These are phyloP conservation scores for Apotomis capreana DNA, from an alignment of 2,888 invertebrate species.

Conservation along the genomic window DNA sequence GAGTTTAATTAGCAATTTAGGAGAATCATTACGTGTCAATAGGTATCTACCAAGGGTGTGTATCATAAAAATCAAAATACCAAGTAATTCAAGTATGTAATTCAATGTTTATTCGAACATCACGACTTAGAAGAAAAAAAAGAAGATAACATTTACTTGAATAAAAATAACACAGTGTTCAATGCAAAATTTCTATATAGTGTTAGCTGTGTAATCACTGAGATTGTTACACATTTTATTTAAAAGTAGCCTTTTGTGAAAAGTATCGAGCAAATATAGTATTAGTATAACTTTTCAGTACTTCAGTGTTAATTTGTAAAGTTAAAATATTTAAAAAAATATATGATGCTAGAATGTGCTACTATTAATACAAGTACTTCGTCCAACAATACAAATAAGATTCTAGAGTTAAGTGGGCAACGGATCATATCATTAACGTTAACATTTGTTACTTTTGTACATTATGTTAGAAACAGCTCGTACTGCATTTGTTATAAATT, in stretches of 20 bases:
- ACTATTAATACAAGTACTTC: constrained; percentile 25
- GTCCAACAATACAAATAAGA: constrained; percentile 25
- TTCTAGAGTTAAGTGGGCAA: constrained; percentile 24
- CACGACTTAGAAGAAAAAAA: constrained; percentile 77
- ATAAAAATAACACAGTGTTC: constrained; percentile 66
- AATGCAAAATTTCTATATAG: constrained; percentile 53
- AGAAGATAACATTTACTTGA: constrained; percentile 75
- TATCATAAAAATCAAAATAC: constrained; percentile 47
- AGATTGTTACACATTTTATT: constrained; percentile 30
- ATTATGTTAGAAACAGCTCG: constrained; percentile 35
- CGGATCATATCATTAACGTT: constrained; percentile 26
- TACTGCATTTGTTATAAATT: constrained; percentile 38
- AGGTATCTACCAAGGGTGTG: neutral
- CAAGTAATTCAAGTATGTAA: constrained; percentile 58
- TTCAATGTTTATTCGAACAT: constrained; percentile 80
- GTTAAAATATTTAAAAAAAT: constrained; percentile 30
- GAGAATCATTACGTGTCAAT: constrained; percentile 3
- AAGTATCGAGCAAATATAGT: constrained; percentile 18
- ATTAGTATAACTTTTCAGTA: constrained; percentile 6
- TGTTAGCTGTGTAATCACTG: constrained; percentile 24
- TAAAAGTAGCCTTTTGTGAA: constrained; percentile 26
- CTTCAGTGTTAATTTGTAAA: constrained; percentile 17
- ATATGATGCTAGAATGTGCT: constrained; percentile 29
- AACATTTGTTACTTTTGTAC: constrained; percentile 38
- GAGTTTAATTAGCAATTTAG: constrained; percentile 23